These are phyloP conservation scores for Ormyrus thymus DNA, from an alignment of 2,888 invertebrate genomes.

Conservation along the genomic window DNA sequence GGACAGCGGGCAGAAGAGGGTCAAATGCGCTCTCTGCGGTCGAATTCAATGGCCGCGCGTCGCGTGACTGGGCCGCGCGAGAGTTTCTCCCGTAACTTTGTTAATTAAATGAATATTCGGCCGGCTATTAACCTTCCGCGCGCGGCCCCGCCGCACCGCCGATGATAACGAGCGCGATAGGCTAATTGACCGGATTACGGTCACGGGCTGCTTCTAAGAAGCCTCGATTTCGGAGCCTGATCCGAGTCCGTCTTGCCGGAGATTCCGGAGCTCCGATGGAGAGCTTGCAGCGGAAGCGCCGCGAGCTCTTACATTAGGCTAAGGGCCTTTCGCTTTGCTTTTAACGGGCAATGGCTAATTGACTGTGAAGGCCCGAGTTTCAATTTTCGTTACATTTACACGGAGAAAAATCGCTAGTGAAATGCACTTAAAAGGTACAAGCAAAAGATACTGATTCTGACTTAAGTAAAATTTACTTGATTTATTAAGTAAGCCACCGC, in stretches of 20 bases:
- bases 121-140: slow-evolving; percentile 28
- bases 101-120: slow-evolving; percentile 51
- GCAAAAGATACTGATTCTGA: too few species aligned
- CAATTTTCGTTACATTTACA: too few species aligned
- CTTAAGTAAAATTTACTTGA: too few species aligned
- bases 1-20: slow-evolving; percentile 7
- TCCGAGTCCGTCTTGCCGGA: too few species aligned
- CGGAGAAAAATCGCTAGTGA: too few species aligned
- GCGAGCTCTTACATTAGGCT: too few species aligned
- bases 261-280: background rate
- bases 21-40: slow-evolving; percentile 40
- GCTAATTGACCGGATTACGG: slow-evolving; percentile 17
- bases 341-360: too few species aligned
- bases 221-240: background rate
- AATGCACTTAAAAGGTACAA: too few species aligned
- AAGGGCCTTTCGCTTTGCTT: too few species aligned
- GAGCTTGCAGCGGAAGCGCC: too few species aligned
- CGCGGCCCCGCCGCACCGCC: slow-evolving; percentile 11
- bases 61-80: slow-evolving; percentile 16
- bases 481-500: too few species aligned
- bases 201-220: background rate
- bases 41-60: slow-evolving; percentile 32
- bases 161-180: slow-evolving; percentile 22
- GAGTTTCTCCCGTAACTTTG: slow-evolving; percentile 44
- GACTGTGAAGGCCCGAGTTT: too few species aligned